Evolutionary conservation across 2,888 invertebrate genomes (phyloP).

Genomic region (Melipona bicolor): DNA sequence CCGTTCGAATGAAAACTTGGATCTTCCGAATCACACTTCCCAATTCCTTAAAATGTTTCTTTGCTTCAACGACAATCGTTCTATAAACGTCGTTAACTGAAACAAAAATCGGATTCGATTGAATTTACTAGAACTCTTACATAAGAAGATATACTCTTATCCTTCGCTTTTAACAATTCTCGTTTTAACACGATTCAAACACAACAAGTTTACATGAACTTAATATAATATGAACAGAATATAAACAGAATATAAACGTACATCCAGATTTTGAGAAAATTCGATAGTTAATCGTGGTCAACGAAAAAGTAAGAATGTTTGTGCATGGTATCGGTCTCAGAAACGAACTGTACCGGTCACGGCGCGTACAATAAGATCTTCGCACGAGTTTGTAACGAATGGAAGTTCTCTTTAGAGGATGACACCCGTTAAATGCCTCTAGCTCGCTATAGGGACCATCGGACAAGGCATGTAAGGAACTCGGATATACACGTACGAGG

Average conservation of each 20-base stretch:
- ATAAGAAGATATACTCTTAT: too few species aligned
- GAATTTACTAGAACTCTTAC: too few species aligned
- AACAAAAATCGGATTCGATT: not conserved
- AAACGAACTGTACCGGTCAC: slow-evolving; percentile 13
- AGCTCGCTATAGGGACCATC: slow-evolving; percentile 75
- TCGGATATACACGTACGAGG: slow-evolving; percentile 66
- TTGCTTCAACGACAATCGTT: not conserved
- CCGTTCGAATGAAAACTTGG: not conserved
- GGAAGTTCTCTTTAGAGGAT: slow-evolving; percentile 68
- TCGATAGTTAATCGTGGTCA: not conserved
- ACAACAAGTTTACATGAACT: not conserved
- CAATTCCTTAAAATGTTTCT: not conserved
- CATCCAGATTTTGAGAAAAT: not conserved
- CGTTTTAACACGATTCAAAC: not conserved
- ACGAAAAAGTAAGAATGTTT: slow-evolving; percentile 37
- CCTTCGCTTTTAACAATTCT: too few species aligned
- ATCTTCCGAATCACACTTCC: not conserved
- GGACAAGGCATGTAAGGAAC: slow-evolving; percentile 80
- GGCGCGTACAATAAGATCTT: slow-evolving; percentile 28
- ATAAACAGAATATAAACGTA: not conserved
- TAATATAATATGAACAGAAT: too few species aligned
- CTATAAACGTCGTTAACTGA: not conserved
- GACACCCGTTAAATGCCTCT: slow-evolving; percentile 81
- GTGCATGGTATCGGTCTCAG: slow-evolving; percentile 11
- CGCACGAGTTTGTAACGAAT: slow-evolving; percentile 37